phyloP scores from a whole-genome alignment of 2,113 vertebrate genomes.

The Tetrao urogallus region DNA sequence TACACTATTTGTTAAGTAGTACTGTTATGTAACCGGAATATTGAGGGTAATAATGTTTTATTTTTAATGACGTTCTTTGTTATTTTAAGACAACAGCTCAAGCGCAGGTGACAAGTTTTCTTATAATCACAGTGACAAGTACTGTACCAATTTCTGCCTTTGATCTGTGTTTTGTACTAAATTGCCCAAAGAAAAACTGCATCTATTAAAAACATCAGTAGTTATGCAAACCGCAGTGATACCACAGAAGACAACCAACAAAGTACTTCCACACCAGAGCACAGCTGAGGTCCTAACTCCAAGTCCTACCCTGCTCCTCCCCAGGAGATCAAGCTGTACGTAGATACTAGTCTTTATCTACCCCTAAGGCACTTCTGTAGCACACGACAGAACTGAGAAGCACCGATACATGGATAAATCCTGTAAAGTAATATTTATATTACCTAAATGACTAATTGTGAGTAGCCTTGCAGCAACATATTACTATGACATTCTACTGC shows the following conservation, averaged over 20 bases:
- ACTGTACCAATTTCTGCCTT: background rate
- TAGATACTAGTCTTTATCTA: background rate
- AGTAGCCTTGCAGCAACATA: conserved; percentile 34
- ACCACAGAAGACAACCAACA: background rate
- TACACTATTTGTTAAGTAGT: background rate
- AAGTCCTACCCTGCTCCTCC: accelerated
- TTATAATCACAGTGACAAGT: background rate
- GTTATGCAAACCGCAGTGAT: background rate
- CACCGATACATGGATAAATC: conserved; percentile 9
- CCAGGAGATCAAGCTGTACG: background rate
- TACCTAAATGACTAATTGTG: conserved; percentile 32
- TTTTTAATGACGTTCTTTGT: background rate
- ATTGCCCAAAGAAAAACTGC: background rate
- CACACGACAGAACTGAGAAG: background rate
- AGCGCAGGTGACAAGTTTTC: background rate
- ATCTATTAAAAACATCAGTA: background rate
- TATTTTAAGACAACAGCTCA: background rate
- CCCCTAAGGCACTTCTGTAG: background rate
- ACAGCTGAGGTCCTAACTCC: background rate
- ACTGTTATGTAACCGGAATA: background rate
- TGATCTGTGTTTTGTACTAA: background rate
- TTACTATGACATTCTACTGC: conserved; percentile 43
- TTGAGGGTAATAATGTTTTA: background rate
- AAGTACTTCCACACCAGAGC: background rate
- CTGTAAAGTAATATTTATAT: conserved; percentile 26